Evolutionary conservation across 2,888 invertebrate species (phyloP).

Genomic region (Polylopha cassiicola): DNA sequence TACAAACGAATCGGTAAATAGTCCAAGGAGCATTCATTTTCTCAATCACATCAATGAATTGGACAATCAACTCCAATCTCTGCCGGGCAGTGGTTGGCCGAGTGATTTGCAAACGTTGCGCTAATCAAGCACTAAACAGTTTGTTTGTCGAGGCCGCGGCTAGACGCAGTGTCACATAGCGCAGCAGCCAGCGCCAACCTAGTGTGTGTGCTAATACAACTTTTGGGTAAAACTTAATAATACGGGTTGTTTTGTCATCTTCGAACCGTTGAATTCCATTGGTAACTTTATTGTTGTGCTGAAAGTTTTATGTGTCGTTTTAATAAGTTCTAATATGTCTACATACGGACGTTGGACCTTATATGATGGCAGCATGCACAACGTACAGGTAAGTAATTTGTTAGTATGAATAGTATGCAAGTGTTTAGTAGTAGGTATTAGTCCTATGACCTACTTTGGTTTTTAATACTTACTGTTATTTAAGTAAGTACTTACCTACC

Average conservation of each 20-base stretch:
- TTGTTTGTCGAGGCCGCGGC: slow-evolving; percentile 51
- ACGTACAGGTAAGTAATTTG: slow-evolving; percentile 64
- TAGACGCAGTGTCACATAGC: slow-evolving; percentile 54
- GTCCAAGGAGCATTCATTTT: slow-evolving; percentile 19
- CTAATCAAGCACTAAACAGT: slow-evolving; percentile 73
- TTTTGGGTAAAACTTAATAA: too few species aligned
- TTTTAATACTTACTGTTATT: not conserved
- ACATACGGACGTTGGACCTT: slow-evolving; percentile 61
- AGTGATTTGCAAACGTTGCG: slow-evolving; percentile 68
- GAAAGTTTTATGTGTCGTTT: slow-evolving; percentile 26
- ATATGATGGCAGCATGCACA: slow-evolving; percentile 54
- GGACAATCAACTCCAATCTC: slow-evolving; percentile 68
- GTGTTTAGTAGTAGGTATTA: too few species aligned
- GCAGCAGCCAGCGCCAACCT: slow-evolving; percentile 10
- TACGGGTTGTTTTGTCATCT: slow-evolving; percentile 24
- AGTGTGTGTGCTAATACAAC: too few species aligned
- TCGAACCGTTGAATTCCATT: slow-evolving; percentile 23
- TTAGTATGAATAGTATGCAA: too few species aligned
- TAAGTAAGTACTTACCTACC: not conserved
- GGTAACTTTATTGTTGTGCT: slow-evolving; percentile 24
- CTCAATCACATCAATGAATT: slow-evolving; percentile 36
- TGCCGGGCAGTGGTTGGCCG: slow-evolving; percentile 31
- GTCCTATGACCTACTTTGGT: slow-evolving; percentile 7
- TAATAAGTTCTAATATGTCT: slow-evolving; percentile 38
- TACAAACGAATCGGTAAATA: slow-evolving; percentile 13